Conservation (phyloP, 2,113 vertebrate species). For the Actenoides hombroni region DNA sequence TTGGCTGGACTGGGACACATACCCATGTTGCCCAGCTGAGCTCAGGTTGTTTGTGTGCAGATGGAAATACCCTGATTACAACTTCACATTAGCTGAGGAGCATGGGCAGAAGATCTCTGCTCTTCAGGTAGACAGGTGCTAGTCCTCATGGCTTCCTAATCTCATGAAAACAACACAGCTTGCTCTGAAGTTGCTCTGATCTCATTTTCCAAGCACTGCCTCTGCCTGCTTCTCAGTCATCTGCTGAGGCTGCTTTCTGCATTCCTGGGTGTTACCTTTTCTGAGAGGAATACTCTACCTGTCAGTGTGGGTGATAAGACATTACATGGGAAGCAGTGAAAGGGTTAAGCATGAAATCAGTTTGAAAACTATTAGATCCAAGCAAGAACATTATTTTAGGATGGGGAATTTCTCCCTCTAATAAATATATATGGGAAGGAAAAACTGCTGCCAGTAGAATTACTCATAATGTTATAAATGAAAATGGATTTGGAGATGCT, state of each 20-base stretch:
- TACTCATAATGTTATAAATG: constrained; percentile 55
- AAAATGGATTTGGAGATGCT: constrained; percentile 49
- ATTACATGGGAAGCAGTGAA: neutral
- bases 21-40: neutral
- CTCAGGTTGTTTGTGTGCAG: neutral
- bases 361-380: neutral
- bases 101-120: neutral
- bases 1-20: neutral
- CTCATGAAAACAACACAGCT: neutral
- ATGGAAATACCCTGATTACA: neutral
- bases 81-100: neutral
- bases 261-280: neutral
- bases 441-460: constrained; percentile 48
- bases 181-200: neutral
- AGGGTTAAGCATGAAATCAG: neutral
- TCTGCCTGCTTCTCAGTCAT: neutral
- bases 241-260: neutral
- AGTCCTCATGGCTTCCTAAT: rapidly evolving
- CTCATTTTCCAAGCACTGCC: neutral
- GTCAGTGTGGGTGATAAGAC: rapidly evolving
- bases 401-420: constrained; percentile 44
- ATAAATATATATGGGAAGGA: constrained; percentile 52
- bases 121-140: neutral
- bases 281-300: neutral
- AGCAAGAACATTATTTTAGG: constrained; percentile 21